Conservation (phyloP, 1,140 invertebrate genomes). For the Drosophila carrolli region DNA sequence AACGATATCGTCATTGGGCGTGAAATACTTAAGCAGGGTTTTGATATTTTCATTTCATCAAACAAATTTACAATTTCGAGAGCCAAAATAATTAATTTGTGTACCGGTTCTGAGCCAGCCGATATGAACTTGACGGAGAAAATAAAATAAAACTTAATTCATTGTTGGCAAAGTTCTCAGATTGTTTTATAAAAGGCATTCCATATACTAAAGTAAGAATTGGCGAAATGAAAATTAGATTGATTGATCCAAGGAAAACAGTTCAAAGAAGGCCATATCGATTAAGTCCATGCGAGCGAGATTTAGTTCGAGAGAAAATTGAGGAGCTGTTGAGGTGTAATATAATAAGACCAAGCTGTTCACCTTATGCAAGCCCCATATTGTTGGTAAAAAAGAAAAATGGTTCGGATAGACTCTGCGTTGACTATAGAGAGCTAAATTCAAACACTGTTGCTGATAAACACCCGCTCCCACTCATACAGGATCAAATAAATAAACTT, state of each 20-base stretch:
- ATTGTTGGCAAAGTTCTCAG: too few species aligned
- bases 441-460: conserved; percentile 3
- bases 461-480: conserved; percentile 23
- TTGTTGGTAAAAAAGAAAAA: too few species aligned
- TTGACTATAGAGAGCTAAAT: too few species aligned
- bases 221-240: too few species aligned
- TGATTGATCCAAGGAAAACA: conserved; percentile 17
- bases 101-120: neutral
- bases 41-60: conserved; percentile 34
- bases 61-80: neutral
- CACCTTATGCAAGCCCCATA: neutral
- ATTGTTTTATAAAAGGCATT: too few species aligned
- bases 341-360: neutral
- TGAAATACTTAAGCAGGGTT: conserved; percentile 33
- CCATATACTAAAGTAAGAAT: neutral
- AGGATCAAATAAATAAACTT: conserved; percentile 34
- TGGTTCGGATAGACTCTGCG: too few species aligned
- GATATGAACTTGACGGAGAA: conserved; percentile 1
- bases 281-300: neutral
- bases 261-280: conserved; percentile 3
- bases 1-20: conserved; percentile 34
- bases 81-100: neutral
- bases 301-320: neutral
- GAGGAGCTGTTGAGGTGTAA: neutral
- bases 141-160: too few species aligned